Base-by-base conservation (phyloP, 1,140 invertebrate species). In the Scylla paramamosain region DNA sequence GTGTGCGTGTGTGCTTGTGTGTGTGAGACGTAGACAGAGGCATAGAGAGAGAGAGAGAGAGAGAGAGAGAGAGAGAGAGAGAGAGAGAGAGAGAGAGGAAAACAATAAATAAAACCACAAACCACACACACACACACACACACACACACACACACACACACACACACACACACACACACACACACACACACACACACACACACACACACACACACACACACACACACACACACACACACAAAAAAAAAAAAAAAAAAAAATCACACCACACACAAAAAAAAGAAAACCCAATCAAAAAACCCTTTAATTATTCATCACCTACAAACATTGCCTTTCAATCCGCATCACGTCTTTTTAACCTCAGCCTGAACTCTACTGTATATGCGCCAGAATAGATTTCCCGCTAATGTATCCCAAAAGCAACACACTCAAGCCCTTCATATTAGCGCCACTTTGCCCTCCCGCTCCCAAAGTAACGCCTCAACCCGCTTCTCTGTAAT, bases 111-210 rank as follows among this genome's bases (percentile, higher is more conserved):
- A n/a, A 28, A 86, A 12, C 6, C 16, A 86, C 83, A 86, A 29
- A 86, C 83, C 32, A 32, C 12, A n/a, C 32, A 86, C 12, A 86
- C 10, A 39, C 46, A n/a, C 39, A 90, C 88, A 90, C 88, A 89
- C 39, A 39, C 1, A 39, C 39, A 39, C 39, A 39, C 39, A 39
- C 39, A 1, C 39, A 39, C 39, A 39, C 1, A 89, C 39, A 39
- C 39, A 39, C 39, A 39, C 39, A 1, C 39, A 39, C 1, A 39
- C 39, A 39, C 39, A 39, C 39, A 39, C 39, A 1, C 39, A 39
- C 39, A 39, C 1, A 89, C 39, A 39, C 39, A 39, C 39, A 39
- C 39, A 1, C 32, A 32, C 12, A n/a, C 32, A 86, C 12, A 86
- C 10, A 39, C 46, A n/a, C 39, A 90, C 88, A 90, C 88, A 89